Conservation (phyloP, 2,888 invertebrate genomes). For the Hydropsyche betteni region DNA sequence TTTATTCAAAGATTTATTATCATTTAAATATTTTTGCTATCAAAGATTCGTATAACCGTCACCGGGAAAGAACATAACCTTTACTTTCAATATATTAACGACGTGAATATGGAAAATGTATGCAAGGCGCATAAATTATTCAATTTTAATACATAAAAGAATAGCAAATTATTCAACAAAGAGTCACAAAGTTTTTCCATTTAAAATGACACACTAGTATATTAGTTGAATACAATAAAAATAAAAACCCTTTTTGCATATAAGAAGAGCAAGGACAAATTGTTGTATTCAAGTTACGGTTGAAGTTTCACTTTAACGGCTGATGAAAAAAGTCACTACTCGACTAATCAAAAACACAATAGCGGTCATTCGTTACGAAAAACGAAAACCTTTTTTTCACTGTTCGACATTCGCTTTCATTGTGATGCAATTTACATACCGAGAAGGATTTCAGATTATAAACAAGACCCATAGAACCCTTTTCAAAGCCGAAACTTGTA, state of each 20-base stretch:
- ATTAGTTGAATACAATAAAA: slow-evolving; percentile 14
- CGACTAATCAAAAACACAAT: slow-evolving; percentile 37
- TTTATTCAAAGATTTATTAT: slow-evolving; percentile 12
- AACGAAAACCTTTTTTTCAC: slow-evolving; percentile 38
- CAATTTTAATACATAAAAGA: neutral
- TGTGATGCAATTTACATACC: slow-evolving; percentile 49
- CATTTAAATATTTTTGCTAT: slow-evolving; percentile 2
- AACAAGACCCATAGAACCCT: slow-evolving; percentile 5
- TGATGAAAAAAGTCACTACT: slow-evolving; percentile 34
- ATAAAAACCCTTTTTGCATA: slow-evolving; percentile 32
- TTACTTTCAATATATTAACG: slow-evolving; percentile 4
- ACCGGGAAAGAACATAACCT: neutral
- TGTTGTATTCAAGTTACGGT: slow-evolving; percentile 41
- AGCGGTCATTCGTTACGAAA: slow-evolving; percentile 23
- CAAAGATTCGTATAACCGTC: neutral
- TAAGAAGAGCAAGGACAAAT: slow-evolving; percentile 47
- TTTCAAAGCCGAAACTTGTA: neutral
- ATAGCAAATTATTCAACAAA: neutral
- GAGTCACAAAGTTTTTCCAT: neutral
- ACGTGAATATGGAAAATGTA: neutral
- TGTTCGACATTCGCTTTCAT: slow-evolving; percentile 37
- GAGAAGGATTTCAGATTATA: slow-evolving; percentile 33
- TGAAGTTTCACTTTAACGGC: slow-evolving; percentile 47
- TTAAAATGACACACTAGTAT: neutral
- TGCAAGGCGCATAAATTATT: neutral